Evolutionary conservation across 2,888 invertebrate species (phyloP).

Genomic region (Eupeodes luniger): DNA sequence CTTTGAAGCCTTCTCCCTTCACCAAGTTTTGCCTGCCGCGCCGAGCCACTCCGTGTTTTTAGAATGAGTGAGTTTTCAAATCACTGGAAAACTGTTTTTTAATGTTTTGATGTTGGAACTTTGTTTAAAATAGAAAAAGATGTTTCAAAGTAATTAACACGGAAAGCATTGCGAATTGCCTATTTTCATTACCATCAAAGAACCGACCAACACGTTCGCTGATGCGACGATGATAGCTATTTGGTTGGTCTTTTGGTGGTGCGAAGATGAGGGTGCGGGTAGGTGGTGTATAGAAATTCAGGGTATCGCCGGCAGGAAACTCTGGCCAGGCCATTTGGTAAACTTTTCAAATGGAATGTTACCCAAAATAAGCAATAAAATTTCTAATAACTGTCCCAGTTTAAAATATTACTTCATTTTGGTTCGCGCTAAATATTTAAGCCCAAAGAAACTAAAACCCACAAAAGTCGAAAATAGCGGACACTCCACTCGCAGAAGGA

Average conservation of each 20-base stretch:
- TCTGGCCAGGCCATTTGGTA: not conserved
- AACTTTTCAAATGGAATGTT: constrained; percentile 48
- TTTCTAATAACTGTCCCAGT: constrained; percentile 75
- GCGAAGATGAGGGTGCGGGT: not conserved
- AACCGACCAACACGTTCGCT: not conserved
- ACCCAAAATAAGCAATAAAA: constrained; percentile 75
- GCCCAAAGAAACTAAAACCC: constrained; percentile 43
- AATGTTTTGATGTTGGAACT: constrained; percentile 23
- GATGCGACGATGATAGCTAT: not conserved
- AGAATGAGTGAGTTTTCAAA: constrained; percentile 54
- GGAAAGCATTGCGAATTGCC: constrained; percentile 72
- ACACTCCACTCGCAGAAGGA: constrained; percentile 19
- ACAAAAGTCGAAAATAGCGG: constrained; percentile 48
- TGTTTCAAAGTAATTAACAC: constrained; percentile 77
- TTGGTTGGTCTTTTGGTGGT: too few relatives aligned
- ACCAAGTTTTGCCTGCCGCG: too few relatives aligned
- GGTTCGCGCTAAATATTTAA: constrained; percentile 63
- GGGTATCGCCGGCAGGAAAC: too few relatives aligned
- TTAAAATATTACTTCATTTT: constrained; percentile 76
- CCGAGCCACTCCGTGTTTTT: not conserved
- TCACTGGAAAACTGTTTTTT: constrained; percentile 57
- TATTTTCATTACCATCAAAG: constrained; percentile 38
- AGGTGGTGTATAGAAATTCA: not conserved
- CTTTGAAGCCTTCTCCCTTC: too few relatives aligned
- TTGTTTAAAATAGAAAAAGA: constrained; percentile 67